phyloP scores from a whole-genome alignment of 2,797 vertebrate genomes.

The Pipistrellus nathusii region DNA sequence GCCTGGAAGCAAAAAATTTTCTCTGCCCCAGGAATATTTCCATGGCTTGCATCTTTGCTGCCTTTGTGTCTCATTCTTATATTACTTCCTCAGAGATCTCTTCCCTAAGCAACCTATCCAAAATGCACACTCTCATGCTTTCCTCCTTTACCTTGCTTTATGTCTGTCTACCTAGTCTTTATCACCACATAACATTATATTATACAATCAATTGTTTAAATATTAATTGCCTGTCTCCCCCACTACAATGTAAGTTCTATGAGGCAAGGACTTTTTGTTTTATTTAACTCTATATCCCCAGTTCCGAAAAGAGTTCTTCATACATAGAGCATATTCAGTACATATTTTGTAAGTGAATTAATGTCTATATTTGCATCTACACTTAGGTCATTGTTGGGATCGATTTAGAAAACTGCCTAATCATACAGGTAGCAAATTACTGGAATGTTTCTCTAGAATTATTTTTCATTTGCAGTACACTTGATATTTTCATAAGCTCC shows the following conservation, averaged over 20 bases:
- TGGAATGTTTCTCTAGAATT: background rate
- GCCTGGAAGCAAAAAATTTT: background rate
- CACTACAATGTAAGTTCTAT: background rate
- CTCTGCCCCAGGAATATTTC: background rate
- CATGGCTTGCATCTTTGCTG: background rate
- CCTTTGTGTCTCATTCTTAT: background rate
- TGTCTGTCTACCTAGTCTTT: background rate
- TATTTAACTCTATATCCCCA: background rate
- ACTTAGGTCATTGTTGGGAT: background rate
- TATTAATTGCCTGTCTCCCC: background rate
- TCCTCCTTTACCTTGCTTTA: background rate
- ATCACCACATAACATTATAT: background rate
- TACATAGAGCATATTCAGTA: background rate
- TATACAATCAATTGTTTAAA: background rate
- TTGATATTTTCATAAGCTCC: background rate
- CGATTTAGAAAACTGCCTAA: background rate
- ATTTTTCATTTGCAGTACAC: background rate
- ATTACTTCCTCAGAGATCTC: background rate
- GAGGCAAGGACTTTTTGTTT: background rate
- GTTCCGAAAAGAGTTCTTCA: background rate
- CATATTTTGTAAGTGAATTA: background rate
- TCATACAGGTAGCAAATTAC: background rate
- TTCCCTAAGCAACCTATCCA: background rate
- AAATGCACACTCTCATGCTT: background rate
- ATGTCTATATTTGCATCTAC: background rate